A percentile compares a stretch with the other conserved stretches of the same genome.
Conservation (phyloP, 2,888 invertebrate genomes). For the Notodonta dromedarius region DNA sequence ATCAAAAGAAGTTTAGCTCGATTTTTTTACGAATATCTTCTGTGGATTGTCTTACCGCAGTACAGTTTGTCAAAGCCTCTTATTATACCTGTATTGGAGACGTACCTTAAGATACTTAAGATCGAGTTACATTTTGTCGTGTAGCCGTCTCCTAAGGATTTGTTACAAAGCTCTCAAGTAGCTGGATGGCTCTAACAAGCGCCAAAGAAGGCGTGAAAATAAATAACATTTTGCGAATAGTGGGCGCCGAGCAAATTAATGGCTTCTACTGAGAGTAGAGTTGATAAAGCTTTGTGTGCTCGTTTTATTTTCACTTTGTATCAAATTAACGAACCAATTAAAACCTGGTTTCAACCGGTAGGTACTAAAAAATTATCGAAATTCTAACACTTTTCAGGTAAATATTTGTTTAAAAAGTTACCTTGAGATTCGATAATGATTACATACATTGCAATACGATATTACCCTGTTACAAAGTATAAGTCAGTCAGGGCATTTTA, state of each 20-base stretch:
- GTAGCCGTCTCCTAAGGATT: constrained; percentile 59
- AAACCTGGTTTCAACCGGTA: no score
- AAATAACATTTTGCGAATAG: constrained; percentile 40
- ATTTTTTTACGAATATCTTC: no score
- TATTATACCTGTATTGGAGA: not conserved
- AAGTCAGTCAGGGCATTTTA: no score
- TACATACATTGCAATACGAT: not conserved
- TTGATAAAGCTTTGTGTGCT: constrained; percentile 29
- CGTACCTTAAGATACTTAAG: constrained; percentile 33
- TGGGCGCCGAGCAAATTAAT: constrained; percentile 36
- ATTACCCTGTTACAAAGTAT: not conserved
- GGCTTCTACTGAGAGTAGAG: constrained; percentile 25
- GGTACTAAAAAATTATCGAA: no score
- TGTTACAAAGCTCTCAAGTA: constrained; percentile 47
- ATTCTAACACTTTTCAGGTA: no score
- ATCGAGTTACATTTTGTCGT: constrained; percentile 62
- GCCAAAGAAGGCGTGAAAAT: constrained; percentile 50
- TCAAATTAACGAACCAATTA: constrained; percentile 2
- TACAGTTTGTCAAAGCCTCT: no score
- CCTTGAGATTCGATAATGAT: not conserved
- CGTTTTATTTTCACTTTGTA: constrained; percentile 22
- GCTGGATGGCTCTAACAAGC: constrained; percentile 53
- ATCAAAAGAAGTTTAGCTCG: no score
- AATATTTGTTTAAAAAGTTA: no score
- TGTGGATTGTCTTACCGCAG: no score